Evolutionary conservation across 2,888 invertebrate species (phyloP).

Genomic region (Resseliella maxima): DNA sequence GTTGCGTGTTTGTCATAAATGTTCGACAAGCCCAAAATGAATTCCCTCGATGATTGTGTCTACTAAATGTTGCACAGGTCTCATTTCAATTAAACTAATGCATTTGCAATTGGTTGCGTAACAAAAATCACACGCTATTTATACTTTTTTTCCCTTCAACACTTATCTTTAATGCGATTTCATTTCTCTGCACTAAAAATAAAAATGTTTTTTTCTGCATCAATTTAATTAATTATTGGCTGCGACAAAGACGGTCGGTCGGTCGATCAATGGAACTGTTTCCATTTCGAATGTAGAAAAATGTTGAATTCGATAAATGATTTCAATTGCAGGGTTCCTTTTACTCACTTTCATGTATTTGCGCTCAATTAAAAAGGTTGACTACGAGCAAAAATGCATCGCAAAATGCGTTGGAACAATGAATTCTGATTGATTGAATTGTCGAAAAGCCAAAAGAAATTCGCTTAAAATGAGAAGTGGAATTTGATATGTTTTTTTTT

Average conservation of each 20-base stretch:
- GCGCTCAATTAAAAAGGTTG: background rate
- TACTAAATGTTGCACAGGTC: background rate
- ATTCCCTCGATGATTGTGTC: background rate
- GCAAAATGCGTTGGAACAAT: background rate
- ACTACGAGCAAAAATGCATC: background rate
- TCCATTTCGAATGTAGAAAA: background rate
- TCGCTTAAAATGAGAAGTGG: background rate
- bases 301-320: background rate
- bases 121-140: background rate
- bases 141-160: background rate
- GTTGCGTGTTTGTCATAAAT: slow-evolving; percentile 29
- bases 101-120: slow-evolving; percentile 46
- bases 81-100: slow-evolving; percentile 51
- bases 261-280: background rate
- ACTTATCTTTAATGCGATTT: background rate
- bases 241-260: background rate
- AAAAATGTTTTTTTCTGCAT: background rate
- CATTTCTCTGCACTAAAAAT: background rate
- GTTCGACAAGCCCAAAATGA: background rate
- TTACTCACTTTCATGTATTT: background rate
- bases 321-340: background rate
- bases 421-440: background rate
- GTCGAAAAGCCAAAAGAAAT: background rate
- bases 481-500: background rate
- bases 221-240: slow-evolving; percentile 31